Conservation (phyloP, 1,140 invertebrate genomes). For the Platorchestia sp. region DNA sequence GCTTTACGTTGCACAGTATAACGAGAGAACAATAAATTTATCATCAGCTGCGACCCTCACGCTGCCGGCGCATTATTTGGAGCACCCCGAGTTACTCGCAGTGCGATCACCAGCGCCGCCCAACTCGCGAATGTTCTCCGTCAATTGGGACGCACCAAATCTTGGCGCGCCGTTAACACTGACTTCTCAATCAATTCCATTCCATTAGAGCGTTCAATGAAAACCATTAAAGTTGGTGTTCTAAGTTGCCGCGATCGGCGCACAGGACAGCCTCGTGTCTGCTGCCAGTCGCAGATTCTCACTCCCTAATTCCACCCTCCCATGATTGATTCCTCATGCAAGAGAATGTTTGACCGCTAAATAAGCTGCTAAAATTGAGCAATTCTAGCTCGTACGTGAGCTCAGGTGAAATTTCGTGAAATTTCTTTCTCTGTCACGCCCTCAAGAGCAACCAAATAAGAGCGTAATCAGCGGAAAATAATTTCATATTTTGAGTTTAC, state of each 20-base stretch:
- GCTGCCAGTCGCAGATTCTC: not conserved
- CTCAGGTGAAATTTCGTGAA: not conserved
- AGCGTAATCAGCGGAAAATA: not conserved
- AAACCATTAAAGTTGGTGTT: constrained; percentile 39
- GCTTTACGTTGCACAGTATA: no score
- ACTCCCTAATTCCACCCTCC: not conserved
- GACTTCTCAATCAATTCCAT: constrained; percentile 32
- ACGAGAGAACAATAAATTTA: no score
- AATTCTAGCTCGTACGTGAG: not conserved
- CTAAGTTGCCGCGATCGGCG: constrained; percentile 6
- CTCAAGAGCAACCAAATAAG: not conserved
- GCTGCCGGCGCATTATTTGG: no score
- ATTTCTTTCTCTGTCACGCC: not conserved
- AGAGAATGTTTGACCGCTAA: not conserved
- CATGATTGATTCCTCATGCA: not conserved
- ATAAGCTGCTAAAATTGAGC: not conserved
- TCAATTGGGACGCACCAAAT: not conserved
- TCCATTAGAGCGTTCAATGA: constrained; percentile 51
- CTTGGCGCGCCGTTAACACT: not conserved
- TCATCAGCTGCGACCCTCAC: no score
- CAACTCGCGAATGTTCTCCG: not conserved
- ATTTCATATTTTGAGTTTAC: not conserved
- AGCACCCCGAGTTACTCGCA: not conserved
- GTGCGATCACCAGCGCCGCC: not conserved
- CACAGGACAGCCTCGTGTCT: not conserved